These are phyloP conservation scores for Harpalus rubripes DNA, from an alignment of 2,888 invertebrate species.

Conservation along the genomic window DNA sequence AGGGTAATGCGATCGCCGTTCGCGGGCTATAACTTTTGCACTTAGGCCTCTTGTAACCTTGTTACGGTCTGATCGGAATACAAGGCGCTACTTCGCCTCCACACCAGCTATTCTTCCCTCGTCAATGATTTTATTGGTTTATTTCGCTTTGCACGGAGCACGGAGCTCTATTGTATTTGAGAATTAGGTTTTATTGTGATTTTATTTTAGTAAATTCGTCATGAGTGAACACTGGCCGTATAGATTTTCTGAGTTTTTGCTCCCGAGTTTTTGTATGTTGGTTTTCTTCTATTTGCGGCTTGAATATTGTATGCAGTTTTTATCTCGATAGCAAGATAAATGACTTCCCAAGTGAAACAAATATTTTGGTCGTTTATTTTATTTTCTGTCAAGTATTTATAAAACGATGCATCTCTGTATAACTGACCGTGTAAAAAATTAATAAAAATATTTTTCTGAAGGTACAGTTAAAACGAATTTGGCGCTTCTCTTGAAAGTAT, in stretches of 20 bases:
- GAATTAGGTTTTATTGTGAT: constrained; percentile 66
- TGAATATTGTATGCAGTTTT: constrained; percentile 44
- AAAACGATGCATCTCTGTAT: background rate
- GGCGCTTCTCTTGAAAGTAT: background rate
- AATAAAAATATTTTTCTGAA: background rate
- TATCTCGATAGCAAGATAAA: constrained; percentile 18
- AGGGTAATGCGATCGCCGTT: constrained; percentile 56
- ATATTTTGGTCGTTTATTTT: constrained; percentile 18
- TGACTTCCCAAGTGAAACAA: constrained; percentile 1
- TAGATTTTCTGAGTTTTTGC: constrained; percentile 56
- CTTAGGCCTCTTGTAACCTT: constrained; percentile 61
- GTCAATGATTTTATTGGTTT: constrained; percentile 63
- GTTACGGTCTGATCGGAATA: constrained; percentile 63
- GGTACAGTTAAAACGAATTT: background rate
- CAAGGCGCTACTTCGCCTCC: constrained; percentile 17
- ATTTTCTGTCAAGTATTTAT: background rate
- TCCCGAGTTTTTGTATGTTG: constrained; percentile 13
- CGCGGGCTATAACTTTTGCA: constrained; percentile 61
- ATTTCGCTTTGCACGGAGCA: constrained; percentile 49
- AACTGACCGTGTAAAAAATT: background rate
- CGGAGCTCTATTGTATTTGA: constrained; percentile 62
- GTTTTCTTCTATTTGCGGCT: constrained; percentile 21
- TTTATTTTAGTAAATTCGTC: constrained; percentile 64
- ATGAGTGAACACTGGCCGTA: constrained; percentile 47
- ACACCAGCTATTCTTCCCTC: constrained; percentile 39